Percentiles rank a stretch among this genome's conserved stretches.
Conservation (phyloP, 2,888 invertebrate species). For the Oscheius sp. region DNA sequence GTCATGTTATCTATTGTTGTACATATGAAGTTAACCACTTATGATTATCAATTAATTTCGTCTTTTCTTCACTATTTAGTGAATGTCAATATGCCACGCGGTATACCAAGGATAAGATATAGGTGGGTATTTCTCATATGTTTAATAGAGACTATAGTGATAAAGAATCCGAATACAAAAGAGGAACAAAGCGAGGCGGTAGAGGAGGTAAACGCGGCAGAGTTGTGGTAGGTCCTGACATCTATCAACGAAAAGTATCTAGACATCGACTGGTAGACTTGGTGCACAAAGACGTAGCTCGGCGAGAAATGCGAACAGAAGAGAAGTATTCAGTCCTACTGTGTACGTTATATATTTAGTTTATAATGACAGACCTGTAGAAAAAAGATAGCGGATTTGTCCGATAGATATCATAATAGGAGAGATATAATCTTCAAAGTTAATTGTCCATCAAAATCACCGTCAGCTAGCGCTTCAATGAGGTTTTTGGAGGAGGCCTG, state of each 20-base stretch:
- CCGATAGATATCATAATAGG: not conserved
- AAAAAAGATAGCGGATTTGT: not conserved
- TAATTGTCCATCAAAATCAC: constrained; percentile 10
- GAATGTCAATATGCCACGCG: no score
- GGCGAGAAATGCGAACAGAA: not conserved
- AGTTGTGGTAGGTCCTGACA: not conserved
- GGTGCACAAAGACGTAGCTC: not conserved
- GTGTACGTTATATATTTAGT: not conserved
- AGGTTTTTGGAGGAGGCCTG: constrained; percentile 6
- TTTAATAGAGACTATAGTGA: no score
- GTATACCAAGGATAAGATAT: no score
- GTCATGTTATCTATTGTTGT: no score
- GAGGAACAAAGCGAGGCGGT: no score
- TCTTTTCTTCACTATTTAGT: no score
- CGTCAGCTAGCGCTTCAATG: not conserved
- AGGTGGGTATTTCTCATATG: no score
- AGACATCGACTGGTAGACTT: not conserved
- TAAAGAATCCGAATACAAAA: no score
- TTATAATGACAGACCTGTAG: not conserved
- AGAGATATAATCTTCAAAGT: constrained; percentile 17
- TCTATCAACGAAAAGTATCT: not conserved
- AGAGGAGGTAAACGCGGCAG: not conserved
- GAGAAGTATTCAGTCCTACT: not conserved
- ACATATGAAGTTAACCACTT: no score
- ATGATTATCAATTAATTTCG: no score